Base-by-base conservation (phyloP, 2,113 vertebrate genomes). In the Pomatostomus ruficeps region DNA sequence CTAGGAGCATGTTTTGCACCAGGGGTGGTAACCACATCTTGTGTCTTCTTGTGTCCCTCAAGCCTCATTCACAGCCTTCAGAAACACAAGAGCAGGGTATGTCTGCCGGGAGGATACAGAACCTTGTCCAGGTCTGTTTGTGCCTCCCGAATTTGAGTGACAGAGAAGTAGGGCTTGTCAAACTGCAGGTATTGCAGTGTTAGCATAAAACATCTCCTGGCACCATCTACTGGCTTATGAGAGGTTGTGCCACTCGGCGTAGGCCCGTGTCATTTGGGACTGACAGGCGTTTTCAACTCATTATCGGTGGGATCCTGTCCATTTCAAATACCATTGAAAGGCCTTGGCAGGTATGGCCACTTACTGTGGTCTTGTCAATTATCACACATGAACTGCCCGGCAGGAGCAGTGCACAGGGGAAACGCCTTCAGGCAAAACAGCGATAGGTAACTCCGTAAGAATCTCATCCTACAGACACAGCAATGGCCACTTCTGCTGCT, bases 201-300 rank as follows among this genome's bases (percentile, higher is more conserved):
- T 45, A 25, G 29, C 12, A 35, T 40, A 40, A 48, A 83, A 71
- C 28, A 85, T 83, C 82, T 80, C 84, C 33, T 92, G 89, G 94
- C 93, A 93, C 92, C 94, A 96, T 36, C 93, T 97, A 67, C 94
- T 90, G 94, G 91, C 71, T 91, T 35, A 10, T 31, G 31, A 81
- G 71, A 4, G 4, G 35, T 16, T 68, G 40, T 24, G 67, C 67
- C 78, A 74, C 40, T 63, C 29, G 1, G 11, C 3, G 29, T 8
- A 68, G 46, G 40, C n/a, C 51, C 0, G 0, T 33, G 66, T 45
- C 81, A 95, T 46, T 57, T 54, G 58, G 2, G 54, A 78, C 48
- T 75, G 87, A 76, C 20, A 25, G 18, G 17, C 48, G 35, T 9
- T 72, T 51, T 15, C 66, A 59, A 45, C 19, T 51, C 40, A 12